These are phyloP conservation scores for Lasioglossum calceatum DNA, from an alignment of 2,888 invertebrate genomes.

Conservation along the genomic window DNA sequence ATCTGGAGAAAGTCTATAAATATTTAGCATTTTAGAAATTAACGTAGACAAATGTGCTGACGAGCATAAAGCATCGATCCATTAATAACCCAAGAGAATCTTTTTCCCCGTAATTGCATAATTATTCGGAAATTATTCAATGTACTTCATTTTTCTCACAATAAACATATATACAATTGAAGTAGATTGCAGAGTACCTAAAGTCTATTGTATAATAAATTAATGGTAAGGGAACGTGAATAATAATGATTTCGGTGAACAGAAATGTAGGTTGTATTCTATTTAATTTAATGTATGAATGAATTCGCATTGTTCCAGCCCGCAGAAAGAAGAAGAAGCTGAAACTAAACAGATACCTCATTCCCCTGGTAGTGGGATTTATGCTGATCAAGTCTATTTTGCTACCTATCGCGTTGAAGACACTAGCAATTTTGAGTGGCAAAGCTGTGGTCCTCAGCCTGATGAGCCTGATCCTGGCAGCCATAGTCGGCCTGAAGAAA, in stretches of 20 bases:
- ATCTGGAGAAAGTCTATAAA: neutral
- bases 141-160: neutral
- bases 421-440: slow-evolving; percentile 88
- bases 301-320: slow-evolving; percentile 68
- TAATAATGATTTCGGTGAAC: no score
- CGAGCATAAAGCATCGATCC: neutral
- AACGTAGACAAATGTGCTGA: neutral
- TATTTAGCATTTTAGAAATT: neutral
- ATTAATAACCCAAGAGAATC: neutral
- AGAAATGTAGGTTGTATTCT: no score
- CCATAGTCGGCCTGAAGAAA: slow-evolving; percentile 87
- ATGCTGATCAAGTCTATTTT: slow-evolving; percentile 88
- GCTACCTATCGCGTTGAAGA: slow-evolving; percentile 89
- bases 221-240: no score
- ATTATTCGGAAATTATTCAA: neutral
- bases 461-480: slow-evolving; percentile 87
- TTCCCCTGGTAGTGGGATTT: slow-evolving; percentile 88
- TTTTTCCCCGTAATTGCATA: neutral
- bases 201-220: no score
- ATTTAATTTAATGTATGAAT: no score
- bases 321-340: slow-evolving; percentile 80
- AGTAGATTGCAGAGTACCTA: neutral
- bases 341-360: slow-evolving; percentile 86
- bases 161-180: neutral
- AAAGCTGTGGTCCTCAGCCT: slow-evolving; percentile 85